Percentiles rank a stretch among this genome's conserved stretches.
Conservation (phyloP, 2,888 invertebrate species). For the Ametastegia equiseti region DNA sequence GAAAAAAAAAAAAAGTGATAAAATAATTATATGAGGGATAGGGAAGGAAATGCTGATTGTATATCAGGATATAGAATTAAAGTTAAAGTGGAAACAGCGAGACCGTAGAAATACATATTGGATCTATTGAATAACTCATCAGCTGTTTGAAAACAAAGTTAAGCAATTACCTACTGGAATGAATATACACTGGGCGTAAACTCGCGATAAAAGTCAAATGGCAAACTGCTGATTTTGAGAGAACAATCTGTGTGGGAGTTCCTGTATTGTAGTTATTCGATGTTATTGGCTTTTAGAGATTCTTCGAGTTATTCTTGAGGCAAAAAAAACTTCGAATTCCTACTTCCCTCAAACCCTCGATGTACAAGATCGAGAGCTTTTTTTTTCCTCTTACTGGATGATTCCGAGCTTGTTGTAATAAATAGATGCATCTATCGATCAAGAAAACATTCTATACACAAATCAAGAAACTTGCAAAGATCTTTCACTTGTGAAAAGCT, state of each 20-base stretch:
- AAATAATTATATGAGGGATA: too few relatives aligned
- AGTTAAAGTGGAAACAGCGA: background rate
- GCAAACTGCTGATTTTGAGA: background rate
- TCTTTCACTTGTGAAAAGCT: background rate
- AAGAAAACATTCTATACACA: too few relatives aligned
- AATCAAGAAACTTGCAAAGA: too few relatives aligned
- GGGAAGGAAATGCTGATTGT: too few relatives aligned
- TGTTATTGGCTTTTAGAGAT: background rate
- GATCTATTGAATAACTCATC: background rate
- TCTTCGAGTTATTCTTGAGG: too few relatives aligned
- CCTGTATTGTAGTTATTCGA: background rate
- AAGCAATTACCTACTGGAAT: background rate
- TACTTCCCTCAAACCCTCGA: too few relatives aligned
- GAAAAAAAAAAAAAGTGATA: too few relatives aligned
- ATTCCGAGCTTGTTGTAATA: too few relatives aligned
- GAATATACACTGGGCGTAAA: background rate
- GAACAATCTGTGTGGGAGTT: constrained; percentile 11
- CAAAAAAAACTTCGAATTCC: too few relatives aligned
- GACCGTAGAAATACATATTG: background rate
- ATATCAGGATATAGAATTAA: background rate
- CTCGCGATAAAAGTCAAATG: background rate
- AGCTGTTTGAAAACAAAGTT: background rate
- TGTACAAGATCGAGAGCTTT: too few relatives aligned
- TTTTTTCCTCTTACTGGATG: too few relatives aligned
- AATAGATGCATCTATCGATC: too few relatives aligned